Base-by-base conservation (phyloP, 2,797 vertebrate genomes). In the Cichlasoma orientale region DNA sequence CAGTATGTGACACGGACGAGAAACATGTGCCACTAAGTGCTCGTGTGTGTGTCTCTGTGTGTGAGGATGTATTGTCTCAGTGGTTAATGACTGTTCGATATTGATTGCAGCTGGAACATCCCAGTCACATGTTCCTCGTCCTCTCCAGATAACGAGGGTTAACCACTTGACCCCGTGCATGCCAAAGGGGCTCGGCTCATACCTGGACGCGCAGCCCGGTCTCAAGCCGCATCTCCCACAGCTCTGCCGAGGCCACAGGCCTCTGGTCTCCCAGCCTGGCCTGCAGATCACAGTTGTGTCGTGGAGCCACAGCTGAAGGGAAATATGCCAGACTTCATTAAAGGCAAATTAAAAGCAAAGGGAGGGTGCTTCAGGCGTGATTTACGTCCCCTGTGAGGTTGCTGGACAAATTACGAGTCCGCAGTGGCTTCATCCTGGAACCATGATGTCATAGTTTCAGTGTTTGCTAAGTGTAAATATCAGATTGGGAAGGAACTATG, bases 1-100 rank as follows among this genome's bases (percentile, higher is more conserved):
- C 70, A 33, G 74, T 57, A 82, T 11, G 74, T 86, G 90, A 84
- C 81, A 50, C 1, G 12, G 85, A 88, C 66, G 29, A 85, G 71
- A 88, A 87, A 77, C 80, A 52, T 61, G 58, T 76, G 78, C 71
- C 57, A 71, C 61, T 84, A 69, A 86, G 82, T 76, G 85, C 59
- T 33, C 23, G 61, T 72, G 63, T 69, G 72, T 70, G 23, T 16
- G 9, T 47, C 9, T 47, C 9, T 47, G 38, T 85, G 13, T 85
- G 72, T 38, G 63, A 68, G 79, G 57, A 75, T 54, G 80, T 82
- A 85, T 91, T 86, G 88, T 90, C 89, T 84, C 82, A 25, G 53
- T 79, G 72, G 94, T 93, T 94, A 94, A 93, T 94, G 92, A 87
- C 90, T 90, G 82, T 82, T 91, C n/a, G 70, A 87, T 94, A 94